Conservation (phyloP, 2,888 invertebrate species). For the Drosophila bunnanda region DNA sequence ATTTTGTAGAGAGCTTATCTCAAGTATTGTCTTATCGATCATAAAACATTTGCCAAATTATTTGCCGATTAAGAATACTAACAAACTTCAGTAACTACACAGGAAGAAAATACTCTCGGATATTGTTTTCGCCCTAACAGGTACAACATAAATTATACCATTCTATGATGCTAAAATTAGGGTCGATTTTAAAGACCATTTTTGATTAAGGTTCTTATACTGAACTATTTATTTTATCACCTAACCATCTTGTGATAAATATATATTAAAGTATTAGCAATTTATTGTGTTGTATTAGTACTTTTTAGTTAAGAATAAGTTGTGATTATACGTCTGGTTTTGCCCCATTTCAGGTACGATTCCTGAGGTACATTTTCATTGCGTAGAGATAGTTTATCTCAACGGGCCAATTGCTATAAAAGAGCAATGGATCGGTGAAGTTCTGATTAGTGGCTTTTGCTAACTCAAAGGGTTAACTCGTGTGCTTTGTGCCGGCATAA, state of each 20-base stretch:
- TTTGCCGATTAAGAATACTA: constrained; percentile 32
- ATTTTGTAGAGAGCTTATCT: constrained; percentile 19
- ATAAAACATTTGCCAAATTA: constrained; percentile 47
- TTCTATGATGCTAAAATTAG: background rate
- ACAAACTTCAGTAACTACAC: constrained; percentile 4
- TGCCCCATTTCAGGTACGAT: background rate
- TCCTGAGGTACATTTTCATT: background rate
- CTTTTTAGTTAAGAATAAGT: too few relatives aligned
- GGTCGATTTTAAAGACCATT: background rate
- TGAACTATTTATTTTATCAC: background rate
- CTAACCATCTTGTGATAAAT: background rate
- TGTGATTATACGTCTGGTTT: background rate
- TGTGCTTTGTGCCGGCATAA: constrained; percentile 11
- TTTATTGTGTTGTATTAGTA: background rate
- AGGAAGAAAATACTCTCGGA: background rate
- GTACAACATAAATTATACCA: background rate
- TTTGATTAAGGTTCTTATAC: background rate
- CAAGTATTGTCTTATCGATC: constrained; percentile 36
- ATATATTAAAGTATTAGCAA: background rate
- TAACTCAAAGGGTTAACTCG: constrained; percentile 16
- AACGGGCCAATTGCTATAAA: constrained; percentile 46
- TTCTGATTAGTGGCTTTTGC: constrained; percentile 35
- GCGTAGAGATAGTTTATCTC: constrained; percentile 46
- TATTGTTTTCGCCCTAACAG: background rate
- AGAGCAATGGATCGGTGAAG: constrained; percentile 24